phyloP scores from a whole-genome alignment of 2,113 vertebrate species.

The Nesogale talazaci region DNA sequence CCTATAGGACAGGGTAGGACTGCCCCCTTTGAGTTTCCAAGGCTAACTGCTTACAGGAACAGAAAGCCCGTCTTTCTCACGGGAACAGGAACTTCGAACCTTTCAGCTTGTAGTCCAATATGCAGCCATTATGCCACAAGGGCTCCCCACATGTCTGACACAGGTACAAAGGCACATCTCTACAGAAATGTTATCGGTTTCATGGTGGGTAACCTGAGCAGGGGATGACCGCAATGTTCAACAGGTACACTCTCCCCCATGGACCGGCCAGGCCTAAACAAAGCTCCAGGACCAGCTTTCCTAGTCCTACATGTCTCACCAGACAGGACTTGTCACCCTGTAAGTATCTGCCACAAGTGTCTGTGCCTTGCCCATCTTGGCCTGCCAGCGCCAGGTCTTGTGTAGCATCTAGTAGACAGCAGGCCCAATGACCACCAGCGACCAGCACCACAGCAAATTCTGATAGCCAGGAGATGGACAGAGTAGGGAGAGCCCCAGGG shows the following conservation, averaged over 20 bases:
- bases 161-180: slow-evolving; percentile 62
- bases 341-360: background rate
- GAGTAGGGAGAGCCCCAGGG: background rate
- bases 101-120: too few species aligned
- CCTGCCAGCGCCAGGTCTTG: background rate
- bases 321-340: background rate
- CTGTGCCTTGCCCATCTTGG: background rate
- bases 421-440: background rate
- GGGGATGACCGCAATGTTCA: slow-evolving; percentile 35
- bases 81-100: too few species aligned
- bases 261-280: background rate
- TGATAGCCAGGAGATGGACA: background rate
- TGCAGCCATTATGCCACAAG: too few species aligned
- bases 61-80: too few species aligned
- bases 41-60: too few species aligned
- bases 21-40: too few species aligned
- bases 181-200: slow-evolving; percentile 68
- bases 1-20: too few species aligned
- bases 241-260: background rate
- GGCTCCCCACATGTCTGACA: slow-evolving; percentile 50
- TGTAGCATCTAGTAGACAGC: background rate
- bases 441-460: background rate
- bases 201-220: slow-evolving; percentile 49
- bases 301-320: background rate
- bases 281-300: background rate